A percentile compares a stretch with the other conserved stretches of the same genome.
These are phyloP conservation scores for Clepsis dumicolana DNA, from an alignment of 2,888 invertebrate species.

Conservation along the genomic window DNA sequence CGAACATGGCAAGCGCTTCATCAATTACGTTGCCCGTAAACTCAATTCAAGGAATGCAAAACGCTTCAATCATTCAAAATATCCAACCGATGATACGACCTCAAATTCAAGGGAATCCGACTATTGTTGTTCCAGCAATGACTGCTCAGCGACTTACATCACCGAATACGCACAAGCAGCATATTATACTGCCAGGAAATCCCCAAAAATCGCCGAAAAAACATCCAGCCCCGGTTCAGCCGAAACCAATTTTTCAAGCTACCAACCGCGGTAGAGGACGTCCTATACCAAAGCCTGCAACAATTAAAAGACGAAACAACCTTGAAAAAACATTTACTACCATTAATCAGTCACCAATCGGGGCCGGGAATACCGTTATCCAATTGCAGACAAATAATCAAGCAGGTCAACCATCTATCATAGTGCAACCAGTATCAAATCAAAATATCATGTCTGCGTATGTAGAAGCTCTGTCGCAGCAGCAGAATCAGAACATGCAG, in stretches of 20 bases:
- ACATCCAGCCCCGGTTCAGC: slow-evolving; percentile 77
- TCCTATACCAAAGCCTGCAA: slow-evolving; percentile 78
- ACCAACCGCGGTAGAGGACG: slow-evolving; percentile 77
- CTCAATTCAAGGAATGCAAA: slow-evolving; percentile 80
- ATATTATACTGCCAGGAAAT: slow-evolving; percentile 74
- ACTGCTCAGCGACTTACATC: slow-evolving; percentile 77
- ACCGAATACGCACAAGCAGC: slow-evolving; percentile 80
- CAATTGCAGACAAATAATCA: slow-evolving; percentile 86
- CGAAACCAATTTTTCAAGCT: slow-evolving; percentile 82
- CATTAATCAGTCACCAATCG: slow-evolving; percentile 78
- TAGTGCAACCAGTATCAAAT: slow-evolving; percentile 88
- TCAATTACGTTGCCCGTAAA: slow-evolving; percentile 82
- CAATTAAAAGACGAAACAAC: slow-evolving; percentile 81
- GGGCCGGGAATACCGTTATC: slow-evolving; percentile 82
- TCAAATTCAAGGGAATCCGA: slow-evolving; percentile 79
- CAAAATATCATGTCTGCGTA: slow-evolving; percentile 88
- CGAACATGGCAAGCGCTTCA: slow-evolving; percentile 81
- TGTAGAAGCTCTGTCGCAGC: slow-evolving; percentile 89
- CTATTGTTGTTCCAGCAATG: slow-evolving; percentile 80
- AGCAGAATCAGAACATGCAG: slow-evolving; percentile 90
- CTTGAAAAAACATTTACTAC: slow-evolving; percentile 80
- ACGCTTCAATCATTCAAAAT: slow-evolving; percentile 79
- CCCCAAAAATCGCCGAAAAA: slow-evolving; percentile 82
- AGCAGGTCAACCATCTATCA: slow-evolving; percentile 87
- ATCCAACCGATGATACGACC: slow-evolving; percentile 83